Conservation (phyloP, 2,113 vertebrate genomes). For the Bubo bubo region DNA sequence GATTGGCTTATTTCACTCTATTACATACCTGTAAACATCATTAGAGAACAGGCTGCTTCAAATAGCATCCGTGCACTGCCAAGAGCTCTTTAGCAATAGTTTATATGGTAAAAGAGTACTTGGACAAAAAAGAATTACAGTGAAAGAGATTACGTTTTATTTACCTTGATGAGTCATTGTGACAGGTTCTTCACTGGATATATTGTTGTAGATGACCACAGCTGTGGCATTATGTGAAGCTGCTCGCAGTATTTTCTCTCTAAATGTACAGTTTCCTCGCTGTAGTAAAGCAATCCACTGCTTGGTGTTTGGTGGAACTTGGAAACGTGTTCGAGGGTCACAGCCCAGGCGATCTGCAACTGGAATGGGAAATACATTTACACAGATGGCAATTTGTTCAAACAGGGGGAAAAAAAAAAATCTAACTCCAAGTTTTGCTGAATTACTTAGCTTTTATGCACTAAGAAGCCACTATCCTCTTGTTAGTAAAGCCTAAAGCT, state of each 20-base stretch:
- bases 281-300: slow-evolving; percentile 96
- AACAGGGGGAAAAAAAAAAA: not conserved
- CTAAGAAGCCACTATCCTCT: not conserved
- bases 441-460: not conserved
- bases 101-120: not conserved
- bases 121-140: not conserved
- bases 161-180: slow-evolving; percentile 98
- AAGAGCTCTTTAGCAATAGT: not conserved
- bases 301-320: slow-evolving; percentile 86
- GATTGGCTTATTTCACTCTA: not conserved
- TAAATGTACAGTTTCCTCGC: slow-evolving; percentile 95
- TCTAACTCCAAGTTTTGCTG: not conserved
- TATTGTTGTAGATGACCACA: slow-evolving; percentile 96
- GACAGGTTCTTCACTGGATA: slow-evolving; percentile 89
- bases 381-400: not conserved
- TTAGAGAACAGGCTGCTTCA: not conserved
- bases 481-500: not conserved
- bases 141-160: not conserved
- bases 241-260: slow-evolving; percentile 94
- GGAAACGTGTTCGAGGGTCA: slow-evolving; percentile 89
- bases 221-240: slow-evolving; percentile 90
- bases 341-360: slow-evolving; percentile 93
- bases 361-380: slow-evolving; percentile 46
- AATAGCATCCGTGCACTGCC: not conserved
- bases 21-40: not conserved